A percentile compares a stretch with the other conserved stretches of the same genome.
These are phyloP conservation scores for Macrotrachela quadricornifera DNA, from an alignment of 1,140 invertebrate species.

Conservation along the genomic window DNA sequence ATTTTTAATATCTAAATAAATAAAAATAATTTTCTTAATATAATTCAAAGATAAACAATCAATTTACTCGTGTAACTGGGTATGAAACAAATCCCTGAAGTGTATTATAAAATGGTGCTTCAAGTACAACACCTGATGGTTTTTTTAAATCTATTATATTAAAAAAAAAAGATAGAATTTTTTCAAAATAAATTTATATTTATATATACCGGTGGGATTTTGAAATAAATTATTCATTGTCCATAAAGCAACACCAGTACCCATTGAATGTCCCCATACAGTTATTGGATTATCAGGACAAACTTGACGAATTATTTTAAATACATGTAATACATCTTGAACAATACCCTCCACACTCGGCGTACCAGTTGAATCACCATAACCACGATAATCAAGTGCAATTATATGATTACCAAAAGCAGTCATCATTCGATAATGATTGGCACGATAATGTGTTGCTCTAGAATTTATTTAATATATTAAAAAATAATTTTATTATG, in stretches of 20 bases:
- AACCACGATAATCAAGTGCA: constrained; percentile 78
- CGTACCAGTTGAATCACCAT: constrained; percentile 67
- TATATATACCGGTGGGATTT: too few relatives aligned
- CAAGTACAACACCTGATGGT: constrained; percentile 50
- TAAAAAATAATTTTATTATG: not conserved
- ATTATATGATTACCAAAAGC: constrained; percentile 39
- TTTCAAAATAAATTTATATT: too few relatives aligned
- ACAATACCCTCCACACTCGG: constrained; percentile 50
- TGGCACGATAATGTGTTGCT: not conserved
- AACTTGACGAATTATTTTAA: not conserved
- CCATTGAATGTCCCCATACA: constrained; percentile 5
- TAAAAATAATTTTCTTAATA: not conserved
- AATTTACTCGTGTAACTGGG: constrained; percentile 45
- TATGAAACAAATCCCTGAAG: constrained; percentile 57
- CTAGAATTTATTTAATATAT: not conserved
- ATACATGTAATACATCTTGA: constrained; percentile 3
- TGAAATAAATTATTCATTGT: too few relatives aligned
- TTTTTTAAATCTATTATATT: too few relatives aligned
- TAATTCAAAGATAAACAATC: too few relatives aligned
- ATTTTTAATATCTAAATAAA: constrained; percentile 9
- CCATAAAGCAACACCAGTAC: not conserved
- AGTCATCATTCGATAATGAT: not conserved
- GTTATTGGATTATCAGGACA: not conserved
- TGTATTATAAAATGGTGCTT: constrained; percentile 69
- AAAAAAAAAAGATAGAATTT: too few relatives aligned